Evolutionary conservation across 2,888 invertebrate genomes (phyloP), one percentile per base, ranked within the genome.

Genomic region (Melikaiella ostensackeni): DNA sequence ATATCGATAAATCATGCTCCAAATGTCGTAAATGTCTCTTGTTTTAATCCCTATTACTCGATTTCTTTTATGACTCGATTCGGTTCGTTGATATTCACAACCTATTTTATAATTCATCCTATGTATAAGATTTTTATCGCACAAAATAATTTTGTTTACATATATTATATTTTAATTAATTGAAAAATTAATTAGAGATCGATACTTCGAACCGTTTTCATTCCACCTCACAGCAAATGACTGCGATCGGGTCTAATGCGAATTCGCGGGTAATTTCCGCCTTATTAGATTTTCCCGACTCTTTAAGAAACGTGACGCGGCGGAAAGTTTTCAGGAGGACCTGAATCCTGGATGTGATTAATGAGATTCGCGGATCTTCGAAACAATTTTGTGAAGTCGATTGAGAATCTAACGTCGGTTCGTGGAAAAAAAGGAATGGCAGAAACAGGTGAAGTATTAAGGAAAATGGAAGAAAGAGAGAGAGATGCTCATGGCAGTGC

Each of bases 301-400:
- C 50, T 46, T 50, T 70, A 70, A 70, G 50, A 70, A 70, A 70
- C 70, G 50, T 70, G 50, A 70, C 33, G 11, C 50, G 33, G 50
- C 30, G n/a, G n/a, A 70, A 70, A 70, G 50, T 70, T 70, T 50
- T 66, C 66, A 24, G 21, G 24, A 64, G 70, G 21, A 66, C 24
- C 24, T 27, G 66, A 66, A 66, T 55, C 30, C 50, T 70, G 50
- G 33, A 50, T 30, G 33, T 70, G 70, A 70, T 70, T 70, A 70
- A 70, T 70, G 70, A 70, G 70, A 70, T 70, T 27, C n/a, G 19
- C 50, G 11, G 30, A 30, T 70, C 33, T 46, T 70, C 50, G 70
- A 70, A 55, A 70, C 70, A 70, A 70, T 50, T 70, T 70, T 33
- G 30, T 70, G 13, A 46, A 70, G 33, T 46, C 70, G 70, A 70